Percentiles rank a stretch among this genome's conserved stretches.
These are phyloP conservation scores for Anastatus disparis DNA, from an alignment of 1,140 invertebrate species.

Conservation along the genomic window DNA sequence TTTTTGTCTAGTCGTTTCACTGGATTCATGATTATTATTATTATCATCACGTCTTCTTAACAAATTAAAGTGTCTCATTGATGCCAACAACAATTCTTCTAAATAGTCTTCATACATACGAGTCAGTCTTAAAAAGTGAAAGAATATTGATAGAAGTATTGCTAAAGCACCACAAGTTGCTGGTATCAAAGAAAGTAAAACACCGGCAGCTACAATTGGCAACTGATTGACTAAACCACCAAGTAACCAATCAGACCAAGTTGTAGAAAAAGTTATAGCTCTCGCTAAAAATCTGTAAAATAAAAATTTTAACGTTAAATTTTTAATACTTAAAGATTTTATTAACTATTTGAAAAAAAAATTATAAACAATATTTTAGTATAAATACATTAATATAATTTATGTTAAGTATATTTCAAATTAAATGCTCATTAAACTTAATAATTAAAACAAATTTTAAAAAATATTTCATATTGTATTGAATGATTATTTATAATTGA, in stretches of 20 bases:
- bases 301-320: constrained; percentile 23
- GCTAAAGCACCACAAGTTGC: constrained; percentile 69
- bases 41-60: constrained; percentile 44
- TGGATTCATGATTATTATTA: constrained; percentile 23
- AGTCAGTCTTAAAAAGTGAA: constrained; percentile 69
- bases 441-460: too few relatives aligned
- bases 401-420: too few relatives aligned
- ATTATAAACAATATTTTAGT: constrained; percentile 3
- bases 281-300: constrained; percentile 67
- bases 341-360: too few relatives aligned
- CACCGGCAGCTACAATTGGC: constrained; percentile 63
- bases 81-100: constrained; percentile 69
- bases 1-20: constrained; percentile 47
- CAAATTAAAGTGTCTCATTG: constrained; percentile 51
- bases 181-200: constrained; percentile 65
- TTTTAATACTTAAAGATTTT: constrained; percentile 9
- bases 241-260: constrained; percentile 69
- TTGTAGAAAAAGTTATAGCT: constrained; percentile 65
- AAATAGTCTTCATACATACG: constrained; percentile 80
- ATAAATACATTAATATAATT: neutral
- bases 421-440: too few relatives aligned
- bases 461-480: too few relatives aligned
- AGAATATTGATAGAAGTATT: constrained; percentile 63
- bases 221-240: constrained; percentile 65
- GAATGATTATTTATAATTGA: neutral